A percentile compares a stretch with the other conserved stretches of the same genome.
Evolutionary conservation across 2,113 vertebrate genomes (phyloP).

Genomic region (Chunga burmeisteri): DNA sequence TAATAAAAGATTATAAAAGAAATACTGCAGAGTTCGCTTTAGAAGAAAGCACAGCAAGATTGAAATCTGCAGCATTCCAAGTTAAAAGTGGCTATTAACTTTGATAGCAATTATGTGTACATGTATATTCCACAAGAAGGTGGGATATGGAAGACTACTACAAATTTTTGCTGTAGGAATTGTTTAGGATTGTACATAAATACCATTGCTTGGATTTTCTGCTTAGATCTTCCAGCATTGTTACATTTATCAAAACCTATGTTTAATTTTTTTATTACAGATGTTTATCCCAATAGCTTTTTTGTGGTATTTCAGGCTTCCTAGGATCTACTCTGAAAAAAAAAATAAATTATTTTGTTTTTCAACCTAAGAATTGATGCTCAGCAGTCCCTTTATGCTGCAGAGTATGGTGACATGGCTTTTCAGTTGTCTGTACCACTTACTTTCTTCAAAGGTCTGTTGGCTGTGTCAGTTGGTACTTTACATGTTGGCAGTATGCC

Average conservation of each 20-base stretch:
- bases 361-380: neutral
- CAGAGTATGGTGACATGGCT: neutral
- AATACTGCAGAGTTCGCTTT: neutral
- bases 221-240: neutral
- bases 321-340: neutral
- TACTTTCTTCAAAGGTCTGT: neutral
- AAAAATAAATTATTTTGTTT: neutral
- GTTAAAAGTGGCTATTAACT: neutral
- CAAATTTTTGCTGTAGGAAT: neutral
- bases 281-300: neutral
- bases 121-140: neutral
- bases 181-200: neutral
- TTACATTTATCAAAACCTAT: neutral
- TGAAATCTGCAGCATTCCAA: neutral
- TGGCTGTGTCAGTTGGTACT: neutral
- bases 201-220: neutral
- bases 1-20: neutral
- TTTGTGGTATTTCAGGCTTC: neutral
- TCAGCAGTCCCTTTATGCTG: neutral
- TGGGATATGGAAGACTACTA: neutral
- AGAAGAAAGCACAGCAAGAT: neutral
- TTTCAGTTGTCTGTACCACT: neutral
- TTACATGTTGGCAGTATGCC: neutral
- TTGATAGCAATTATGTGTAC: neutral
- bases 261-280: neutral